Base-by-base conservation (phyloP, 2,888 invertebrate genomes). In the Troglohyphantes excavatus region DNA sequence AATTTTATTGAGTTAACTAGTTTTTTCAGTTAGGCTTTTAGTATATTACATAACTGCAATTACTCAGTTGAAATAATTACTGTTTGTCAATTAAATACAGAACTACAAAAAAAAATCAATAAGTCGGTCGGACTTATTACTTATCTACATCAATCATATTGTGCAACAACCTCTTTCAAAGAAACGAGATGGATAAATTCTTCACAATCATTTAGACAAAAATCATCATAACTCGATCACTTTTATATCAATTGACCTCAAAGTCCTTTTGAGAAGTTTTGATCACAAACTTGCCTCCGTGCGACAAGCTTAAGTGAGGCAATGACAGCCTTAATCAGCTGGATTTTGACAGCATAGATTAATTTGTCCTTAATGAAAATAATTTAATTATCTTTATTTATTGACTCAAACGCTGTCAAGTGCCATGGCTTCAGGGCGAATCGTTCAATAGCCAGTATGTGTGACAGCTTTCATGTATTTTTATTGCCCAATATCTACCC, bases 321-420 rank as follows among this genome's bases (percentile, higher is more conserved):
- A 33, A 68, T 68, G 68, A 39, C 29, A 63, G 68, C 27, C 26
- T 21, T 63, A 21, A 9, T 63, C 26, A 63, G 43, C 23, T 43
- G 23, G 46, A 72, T 29, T 53, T 26, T 73, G 63, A 46, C 27
- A 46, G 46, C n/a, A 33, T 63, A 63, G 67, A 79, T 67, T 82
- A 70, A 68, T 82, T 68, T 70, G 46, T 67, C 70, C 27, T 29
- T 65, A 68, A 82, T 70, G 70, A 82, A 82, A 68, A 33, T 82
- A 82, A 82, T 82, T 70, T 43, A 82, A 82, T 82, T 70, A 68
- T 70, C 39, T 21, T 29, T 29, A 82, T 82, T 81, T 79, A 67
- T 67, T 65, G 46, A 27, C 67, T 79, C 46, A 46, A 67, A 65
- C 67, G 79, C 26, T 79, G 23, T 59, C 67, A 23, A 68, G 59